A percentile compares a stretch with the other conserved stretches of the same genome.
Evolutionary conservation across 1,140 invertebrate species (phyloP).

Genomic region (Drosophila arawakana): DNA sequence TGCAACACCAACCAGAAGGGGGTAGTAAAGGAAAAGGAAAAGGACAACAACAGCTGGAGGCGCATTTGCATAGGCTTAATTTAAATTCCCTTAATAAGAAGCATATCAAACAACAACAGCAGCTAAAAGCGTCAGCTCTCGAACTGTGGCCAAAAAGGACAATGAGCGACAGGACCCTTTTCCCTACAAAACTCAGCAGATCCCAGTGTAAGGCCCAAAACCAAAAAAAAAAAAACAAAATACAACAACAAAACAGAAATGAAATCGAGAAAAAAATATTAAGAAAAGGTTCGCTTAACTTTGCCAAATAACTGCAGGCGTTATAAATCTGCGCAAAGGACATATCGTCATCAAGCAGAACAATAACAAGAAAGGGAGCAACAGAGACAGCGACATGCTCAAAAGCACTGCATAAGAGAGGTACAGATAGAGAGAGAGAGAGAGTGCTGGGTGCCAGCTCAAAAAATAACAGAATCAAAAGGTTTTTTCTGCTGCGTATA

Average conservation of each 20-base stretch:
- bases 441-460: background rate
- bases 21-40: slow-evolving; percentile 9
- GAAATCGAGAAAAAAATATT: slow-evolving; percentile 8
- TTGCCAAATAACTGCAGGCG: slow-evolving; percentile 80
- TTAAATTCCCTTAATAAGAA: slow-evolving; percentile 80
- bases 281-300: slow-evolving; percentile 73
- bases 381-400: background rate
- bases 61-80: slow-evolving; percentile 82
- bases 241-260: background rate
- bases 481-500: slow-evolving; percentile 70
- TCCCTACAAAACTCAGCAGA: slow-evolving; percentile 46
- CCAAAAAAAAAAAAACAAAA: background rate
- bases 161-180: slow-evolving; percentile 66
- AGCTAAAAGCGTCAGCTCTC: background rate
- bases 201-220: slow-evolving; percentile 13
- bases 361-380: slow-evolving; percentile 13
- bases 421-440: slow-evolving; percentile 21
- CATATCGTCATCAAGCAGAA: slow-evolving; percentile 44
- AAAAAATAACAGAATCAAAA: slow-evolving; percentile 79
- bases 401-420: background rate
- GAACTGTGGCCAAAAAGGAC: slow-evolving; percentile 58
- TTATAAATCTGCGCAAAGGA: slow-evolving; percentile 52
- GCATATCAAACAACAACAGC: slow-evolving; percentile 46
- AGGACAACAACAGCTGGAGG: slow-evolving; percentile 58
- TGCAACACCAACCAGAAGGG: slow-evolving; percentile 21